Conservation (phyloP, 2,888 invertebrate genomes). For the Oligia fasciuncula region DNA sequence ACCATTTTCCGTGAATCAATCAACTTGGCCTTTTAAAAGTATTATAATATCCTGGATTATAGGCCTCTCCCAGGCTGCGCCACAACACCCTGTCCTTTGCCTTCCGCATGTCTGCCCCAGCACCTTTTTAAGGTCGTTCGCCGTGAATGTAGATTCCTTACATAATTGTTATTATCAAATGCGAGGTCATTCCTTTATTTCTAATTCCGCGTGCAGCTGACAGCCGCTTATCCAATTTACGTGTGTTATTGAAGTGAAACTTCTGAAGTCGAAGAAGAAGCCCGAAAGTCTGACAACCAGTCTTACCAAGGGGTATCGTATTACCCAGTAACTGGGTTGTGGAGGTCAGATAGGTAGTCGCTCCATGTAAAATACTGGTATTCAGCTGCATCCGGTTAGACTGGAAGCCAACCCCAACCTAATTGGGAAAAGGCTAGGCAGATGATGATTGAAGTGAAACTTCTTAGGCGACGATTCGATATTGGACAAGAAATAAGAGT, state of each 20-base stretch:
- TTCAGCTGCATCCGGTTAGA: too few species aligned
- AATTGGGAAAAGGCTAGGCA: too few species aligned
- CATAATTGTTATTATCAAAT: background rate
- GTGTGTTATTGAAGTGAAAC: background rate
- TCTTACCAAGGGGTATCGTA: too few species aligned
- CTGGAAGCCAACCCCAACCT: too few species aligned
- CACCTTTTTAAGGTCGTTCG: background rate
- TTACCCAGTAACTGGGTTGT: too few species aligned
- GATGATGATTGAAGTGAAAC: background rate
- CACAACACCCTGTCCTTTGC: background rate
- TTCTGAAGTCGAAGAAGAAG: too few species aligned
- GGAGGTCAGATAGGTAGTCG: too few species aligned
- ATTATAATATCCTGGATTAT: background rate
- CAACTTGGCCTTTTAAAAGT: background rate
- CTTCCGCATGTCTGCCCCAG: background rate
- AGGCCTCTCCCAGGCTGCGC: background rate
- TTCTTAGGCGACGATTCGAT: background rate
- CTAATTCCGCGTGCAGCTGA: background rate
- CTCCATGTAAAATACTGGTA: too few species aligned
- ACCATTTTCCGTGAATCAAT: constrained; percentile 2
- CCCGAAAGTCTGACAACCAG: too few species aligned
- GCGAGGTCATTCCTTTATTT: background rate
- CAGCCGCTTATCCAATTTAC: background rate
- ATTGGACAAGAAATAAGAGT: background rate
- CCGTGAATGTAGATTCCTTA: background rate